phyloP scores from a whole-genome alignment of 2,888 invertebrate species.

The Fragum sueziense region DNA sequence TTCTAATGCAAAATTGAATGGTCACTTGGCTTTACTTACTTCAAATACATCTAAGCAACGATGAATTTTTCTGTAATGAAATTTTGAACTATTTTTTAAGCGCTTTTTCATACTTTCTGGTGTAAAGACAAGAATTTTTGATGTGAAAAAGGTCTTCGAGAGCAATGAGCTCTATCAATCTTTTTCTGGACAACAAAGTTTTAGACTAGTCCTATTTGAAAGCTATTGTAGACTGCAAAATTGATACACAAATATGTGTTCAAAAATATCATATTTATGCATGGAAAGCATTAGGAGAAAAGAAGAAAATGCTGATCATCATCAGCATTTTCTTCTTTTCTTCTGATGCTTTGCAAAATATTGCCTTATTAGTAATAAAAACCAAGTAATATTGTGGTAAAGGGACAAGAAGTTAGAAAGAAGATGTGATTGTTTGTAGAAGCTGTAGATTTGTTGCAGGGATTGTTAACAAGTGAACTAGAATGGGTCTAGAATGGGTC shows the following conservation, averaged over 20 bases:
- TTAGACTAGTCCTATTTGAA: neutral
- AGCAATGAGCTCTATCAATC: neutral
- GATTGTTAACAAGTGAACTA: slow-evolving; percentile 34
- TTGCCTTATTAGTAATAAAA: too few relatives aligned
- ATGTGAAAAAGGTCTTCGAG: neutral
- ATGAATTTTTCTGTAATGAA: too few relatives aligned
- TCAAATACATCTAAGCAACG: too few relatives aligned
- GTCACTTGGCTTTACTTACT: too few relatives aligned
- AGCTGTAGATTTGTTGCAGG: slow-evolving; percentile 32
- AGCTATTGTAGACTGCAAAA: neutral
- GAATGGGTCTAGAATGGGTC: slow-evolving; percentile 53
- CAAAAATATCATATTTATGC: too few relatives aligned
- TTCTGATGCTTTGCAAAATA: neutral
- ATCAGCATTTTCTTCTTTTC: neutral
- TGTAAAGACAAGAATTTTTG: neutral
- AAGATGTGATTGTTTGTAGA: slow-evolving; percentile 8
- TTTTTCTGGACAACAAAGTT: neutral
- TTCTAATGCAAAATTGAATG: too few relatives aligned
- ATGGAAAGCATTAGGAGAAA: too few relatives aligned
- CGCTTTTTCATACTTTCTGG: too few relatives aligned
- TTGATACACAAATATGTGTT: too few relatives aligned
- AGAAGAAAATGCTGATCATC: neutral
- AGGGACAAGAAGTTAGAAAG: neutral
- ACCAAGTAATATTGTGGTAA: too few relatives aligned
- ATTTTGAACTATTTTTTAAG: too few relatives aligned